phyloP scores from a whole-genome alignment of 2,888 invertebrate species.

The Cenopis cana region DNA sequence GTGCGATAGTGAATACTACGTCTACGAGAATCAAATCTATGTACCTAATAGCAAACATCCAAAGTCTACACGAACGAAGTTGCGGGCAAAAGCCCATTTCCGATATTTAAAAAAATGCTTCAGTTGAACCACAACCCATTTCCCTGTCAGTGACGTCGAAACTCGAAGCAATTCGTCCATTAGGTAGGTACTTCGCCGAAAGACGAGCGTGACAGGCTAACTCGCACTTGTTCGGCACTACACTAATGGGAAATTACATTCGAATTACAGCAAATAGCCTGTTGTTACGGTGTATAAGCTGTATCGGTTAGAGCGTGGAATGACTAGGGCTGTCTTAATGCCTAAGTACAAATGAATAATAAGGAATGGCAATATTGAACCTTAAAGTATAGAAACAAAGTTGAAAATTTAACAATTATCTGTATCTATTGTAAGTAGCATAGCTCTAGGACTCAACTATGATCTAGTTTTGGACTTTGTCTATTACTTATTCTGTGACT shows the following conservation, averaged over 20 bases:
- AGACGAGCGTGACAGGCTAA: constrained; percentile 41
- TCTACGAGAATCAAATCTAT: no score
- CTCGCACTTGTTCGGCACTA: constrained; percentile 18
- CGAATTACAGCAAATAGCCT: constrained; percentile 36
- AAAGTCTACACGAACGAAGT: no score
- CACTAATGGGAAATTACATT: constrained; percentile 33
- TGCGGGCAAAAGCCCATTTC: background rate
- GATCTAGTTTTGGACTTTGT: constrained; percentile 18
- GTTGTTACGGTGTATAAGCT: constrained; percentile 30
- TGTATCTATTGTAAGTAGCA: background rate
- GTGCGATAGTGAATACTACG: no score
- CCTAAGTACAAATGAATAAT: background rate
- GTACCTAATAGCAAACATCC: no score
- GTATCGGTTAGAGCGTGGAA: constrained; percentile 20
- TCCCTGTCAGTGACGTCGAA: background rate
- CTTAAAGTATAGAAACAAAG: no score
- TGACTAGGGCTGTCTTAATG: constrained; percentile 17
- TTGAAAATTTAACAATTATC: background rate
- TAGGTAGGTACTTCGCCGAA: constrained; percentile 14
- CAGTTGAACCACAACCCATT: background rate
- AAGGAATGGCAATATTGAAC: no score
- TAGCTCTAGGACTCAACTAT: constrained; percentile 10
- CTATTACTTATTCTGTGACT: no score
- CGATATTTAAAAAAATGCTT: background rate
- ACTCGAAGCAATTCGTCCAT: constrained; percentile 5